phyloP scores from a whole-genome alignment of 1,140 invertebrate genomes.

The Hycleus cichorii region DNA sequence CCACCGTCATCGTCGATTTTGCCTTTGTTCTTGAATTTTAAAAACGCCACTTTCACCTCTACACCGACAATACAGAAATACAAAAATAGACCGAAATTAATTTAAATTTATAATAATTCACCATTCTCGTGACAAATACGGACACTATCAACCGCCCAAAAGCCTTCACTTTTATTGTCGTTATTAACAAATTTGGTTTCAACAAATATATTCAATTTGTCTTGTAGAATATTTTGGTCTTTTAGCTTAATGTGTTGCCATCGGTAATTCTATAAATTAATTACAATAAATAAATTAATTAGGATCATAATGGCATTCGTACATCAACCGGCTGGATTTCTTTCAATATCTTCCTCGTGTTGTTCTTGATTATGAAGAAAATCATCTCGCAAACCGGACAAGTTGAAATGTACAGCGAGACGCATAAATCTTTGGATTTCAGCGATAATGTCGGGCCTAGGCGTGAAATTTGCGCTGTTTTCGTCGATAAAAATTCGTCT shows the following conservation, averaged over 20 bases:
- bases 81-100: too few species aligned
- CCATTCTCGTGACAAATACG: slow-evolving; percentile 32
- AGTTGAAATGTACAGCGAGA: slow-evolving; percentile 23
- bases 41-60: slow-evolving; percentile 28
- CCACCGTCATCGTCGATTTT: neutral
- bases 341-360: slow-evolving; percentile 17
- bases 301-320: neutral
- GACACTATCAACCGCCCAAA: slow-evolving; percentile 31
- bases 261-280: slow-evolving; percentile 19
- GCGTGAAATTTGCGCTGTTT: slow-evolving; percentile 20
- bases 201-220: slow-evolving; percentile 26
- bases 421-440: slow-evolving; percentile 23
- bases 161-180: slow-evolving; percentile 9
- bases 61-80: neutral
- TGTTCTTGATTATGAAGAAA: slow-evolving; percentile 18
- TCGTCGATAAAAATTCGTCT: slow-evolving; percentile 32
- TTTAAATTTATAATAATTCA: slow-evolving; percentile 14
- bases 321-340: slow-evolving; percentile 19
- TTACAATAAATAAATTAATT: neutral
- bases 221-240: slow-evolving; percentile 22
- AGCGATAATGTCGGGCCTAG: slow-evolving; percentile 23
- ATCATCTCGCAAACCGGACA: slow-evolving; percentile 24
- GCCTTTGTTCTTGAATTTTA: slow-evolving; percentile 19
- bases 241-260: slow-evolving; percentile 29
- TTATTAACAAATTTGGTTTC: slow-evolving; percentile 19